Base-by-base conservation (phyloP, 2,113 vertebrate species). In the Stictonetta naevosa region DNA sequence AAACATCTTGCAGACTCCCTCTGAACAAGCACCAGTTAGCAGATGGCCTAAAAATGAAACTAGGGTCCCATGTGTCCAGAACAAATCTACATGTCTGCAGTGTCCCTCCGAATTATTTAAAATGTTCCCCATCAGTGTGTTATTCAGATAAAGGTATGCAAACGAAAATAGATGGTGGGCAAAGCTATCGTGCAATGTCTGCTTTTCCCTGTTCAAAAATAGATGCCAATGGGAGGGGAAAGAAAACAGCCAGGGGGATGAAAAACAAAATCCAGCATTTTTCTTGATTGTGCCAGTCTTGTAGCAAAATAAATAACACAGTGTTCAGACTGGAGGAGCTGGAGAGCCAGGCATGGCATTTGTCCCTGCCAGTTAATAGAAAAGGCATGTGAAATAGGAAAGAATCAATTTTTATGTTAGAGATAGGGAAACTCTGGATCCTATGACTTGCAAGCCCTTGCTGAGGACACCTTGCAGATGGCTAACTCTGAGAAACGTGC, bases 41-140 rank as follows among this genome's bases (percentile, higher is more conserved):
- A 80, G 38, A 18, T 66, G 71, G 63, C 26, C 50, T 29, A 38
- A 58, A 44, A 72, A 33, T 28, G 56, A 46, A 33, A 1, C 6
- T 0, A 0, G 22, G 8, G 12, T 72, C 48, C n/a, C 23, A 1
- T 6, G 19, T 34, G n/a, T 69, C 80, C 53, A 14, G 13, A 17
- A 17, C 18, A n/a, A 42, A 56, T 12, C 53, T 18, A 1, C 6
- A 2, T 4, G 6, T 20, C 68, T 66, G 59, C 59, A 3, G 14
- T 9, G 14, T 20, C 63, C n/a, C 23, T 56, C 86, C 44, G 6
- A 64, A 38, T 42, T 21, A n/a, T 2, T 68, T 44, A 36, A 31
- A 69, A 33, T 22, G 4, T 34, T 88, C 44, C 58, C 55, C 14
- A 8, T 33, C 64, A 12, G 9, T 6, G 6, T 26, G 34, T n/a